These are phyloP conservation scores for Oryzias dopingdopingensis DNA, from an alignment of 2,797 vertebrate species.

Conservation along the genomic window DNA sequence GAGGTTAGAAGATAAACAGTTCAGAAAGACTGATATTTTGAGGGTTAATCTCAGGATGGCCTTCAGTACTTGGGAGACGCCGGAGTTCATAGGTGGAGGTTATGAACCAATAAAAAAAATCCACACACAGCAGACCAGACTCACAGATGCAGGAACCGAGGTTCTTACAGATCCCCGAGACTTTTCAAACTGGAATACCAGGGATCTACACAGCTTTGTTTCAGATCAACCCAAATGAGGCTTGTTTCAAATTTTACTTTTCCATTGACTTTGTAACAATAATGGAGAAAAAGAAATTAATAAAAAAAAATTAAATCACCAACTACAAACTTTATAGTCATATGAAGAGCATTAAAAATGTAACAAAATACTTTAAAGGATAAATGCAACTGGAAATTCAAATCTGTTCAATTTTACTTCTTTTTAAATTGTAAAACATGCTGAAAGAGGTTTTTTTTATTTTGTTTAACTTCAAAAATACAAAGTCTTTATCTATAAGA, in stretches of 20 bases:
- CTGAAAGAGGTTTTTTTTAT: no score
- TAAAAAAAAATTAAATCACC: no score
- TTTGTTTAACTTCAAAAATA: no score
- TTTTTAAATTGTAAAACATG: no score
- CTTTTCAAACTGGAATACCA: constrained; percentile 16
- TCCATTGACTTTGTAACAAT: no score
- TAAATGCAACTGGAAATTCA: no score
- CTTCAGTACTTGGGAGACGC: constrained; percentile 51
- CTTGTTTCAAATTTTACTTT: background rate
- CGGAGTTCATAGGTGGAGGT: constrained; percentile 62
- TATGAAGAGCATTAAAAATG: no score
- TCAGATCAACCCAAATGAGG: background rate
- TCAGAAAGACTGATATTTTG: constrained; percentile 57
- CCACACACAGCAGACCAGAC: constrained; percentile 35
- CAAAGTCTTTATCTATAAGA: no score
- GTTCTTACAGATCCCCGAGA: constrained; percentile 22
- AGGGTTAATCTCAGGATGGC: constrained; percentile 48
- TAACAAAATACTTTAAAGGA: no score
- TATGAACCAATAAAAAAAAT: constrained; percentile 55
- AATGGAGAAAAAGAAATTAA: no score
- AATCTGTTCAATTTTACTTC: no score
- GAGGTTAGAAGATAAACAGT: constrained; percentile 66
- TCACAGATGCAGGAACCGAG: constrained; percentile 20
- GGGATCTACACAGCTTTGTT: background rate
- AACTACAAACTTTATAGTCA: no score